Evolutionary conservation across 1,140 invertebrate species (phyloP).

Genomic region (Caenorhabditis remanei): DNA sequence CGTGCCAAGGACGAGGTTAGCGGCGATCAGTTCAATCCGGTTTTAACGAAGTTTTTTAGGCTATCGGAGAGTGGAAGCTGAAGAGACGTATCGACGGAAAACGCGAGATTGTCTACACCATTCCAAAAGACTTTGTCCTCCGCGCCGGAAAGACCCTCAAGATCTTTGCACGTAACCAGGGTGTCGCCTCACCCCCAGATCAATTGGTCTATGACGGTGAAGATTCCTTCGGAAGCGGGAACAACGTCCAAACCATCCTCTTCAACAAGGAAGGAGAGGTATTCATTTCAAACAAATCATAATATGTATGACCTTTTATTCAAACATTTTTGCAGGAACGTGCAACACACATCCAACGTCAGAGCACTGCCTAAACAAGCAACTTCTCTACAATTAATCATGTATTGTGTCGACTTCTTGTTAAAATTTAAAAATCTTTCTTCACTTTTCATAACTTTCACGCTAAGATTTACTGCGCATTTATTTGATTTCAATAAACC

Average conservation of each 20-base stretch:
- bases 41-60: constrained; percentile 12
- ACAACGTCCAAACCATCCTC: constrained; percentile 77
- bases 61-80: constrained; percentile 77
- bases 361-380: constrained; percentile 65
- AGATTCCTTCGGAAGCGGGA: constrained; percentile 76
- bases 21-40: too few species aligned
- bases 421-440: constrained; percentile 11
- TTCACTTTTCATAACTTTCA: constrained; percentile 22
- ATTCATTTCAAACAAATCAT: background rate
- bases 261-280: constrained; percentile 77
- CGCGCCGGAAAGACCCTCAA: constrained; percentile 73
- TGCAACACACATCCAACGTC: constrained; percentile 76
- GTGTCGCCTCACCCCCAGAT: constrained; percentile 74
- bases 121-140: constrained; percentile 75
- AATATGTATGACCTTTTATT: background rate
- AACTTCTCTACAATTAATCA: constrained; percentile 41
- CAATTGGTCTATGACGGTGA: constrained; percentile 77
- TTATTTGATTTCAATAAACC: constrained; percentile 44
- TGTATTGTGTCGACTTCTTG: constrained; percentile 36
- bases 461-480: background rate
- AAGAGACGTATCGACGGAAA: constrained; percentile 77
- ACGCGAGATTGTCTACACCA: constrained; percentile 76
- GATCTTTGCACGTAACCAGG: constrained; percentile 76
- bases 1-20: constrained; percentile 74
- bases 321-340: constrained; percentile 69